Percentiles rank a stretch among this genome's conserved stretches.
phyloP scores from a whole-genome alignment of 2,888 invertebrate genomes.

The Coelogynopora nodosa region DNA sequence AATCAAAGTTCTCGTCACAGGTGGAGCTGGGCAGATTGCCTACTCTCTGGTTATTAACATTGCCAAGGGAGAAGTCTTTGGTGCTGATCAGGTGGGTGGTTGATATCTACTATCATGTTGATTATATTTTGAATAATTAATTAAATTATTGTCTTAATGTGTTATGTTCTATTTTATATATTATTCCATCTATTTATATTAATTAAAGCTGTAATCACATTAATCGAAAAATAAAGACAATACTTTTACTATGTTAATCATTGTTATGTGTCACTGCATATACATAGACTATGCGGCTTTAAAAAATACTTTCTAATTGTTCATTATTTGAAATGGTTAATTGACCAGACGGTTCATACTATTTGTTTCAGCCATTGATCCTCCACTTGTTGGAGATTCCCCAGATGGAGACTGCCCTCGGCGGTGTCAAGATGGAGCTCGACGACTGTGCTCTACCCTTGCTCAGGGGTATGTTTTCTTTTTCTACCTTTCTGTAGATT shows the following conservation, averaged over 20 bases:
- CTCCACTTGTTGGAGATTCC: slow-evolving; percentile 89
- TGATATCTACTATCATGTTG: neutral
- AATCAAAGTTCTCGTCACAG: slow-evolving; percentile 88
- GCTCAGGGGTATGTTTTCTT: slow-evolving; percentile 66
- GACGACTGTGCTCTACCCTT: slow-evolving; percentile 89
- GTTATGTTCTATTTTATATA: no score
- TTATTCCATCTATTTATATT: no score
- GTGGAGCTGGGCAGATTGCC: slow-evolving; percentile 97
- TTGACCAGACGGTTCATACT: no score
- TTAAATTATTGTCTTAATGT: no score
- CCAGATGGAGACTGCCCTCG: slow-evolving; percentile 89
- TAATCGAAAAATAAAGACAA: no score
- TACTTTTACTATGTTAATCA: no score
- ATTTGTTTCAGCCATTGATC: slow-evolving; percentile 67
- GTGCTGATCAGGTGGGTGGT: slow-evolving; percentile 69
- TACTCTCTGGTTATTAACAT: slow-evolving; percentile 90
- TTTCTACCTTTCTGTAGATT: slow-evolving; percentile 22
- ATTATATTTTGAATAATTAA: no score
- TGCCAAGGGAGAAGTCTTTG: slow-evolving; percentile 91
- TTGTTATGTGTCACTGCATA: no score
- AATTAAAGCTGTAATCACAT: no score
- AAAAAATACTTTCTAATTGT: no score
- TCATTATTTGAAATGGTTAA: no score
- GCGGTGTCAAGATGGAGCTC: slow-evolving; percentile 95
- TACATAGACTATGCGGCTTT: no score